phyloP scores from a whole-genome alignment of 2,113 vertebrate species.

The Osmerus eperlanus region DNA sequence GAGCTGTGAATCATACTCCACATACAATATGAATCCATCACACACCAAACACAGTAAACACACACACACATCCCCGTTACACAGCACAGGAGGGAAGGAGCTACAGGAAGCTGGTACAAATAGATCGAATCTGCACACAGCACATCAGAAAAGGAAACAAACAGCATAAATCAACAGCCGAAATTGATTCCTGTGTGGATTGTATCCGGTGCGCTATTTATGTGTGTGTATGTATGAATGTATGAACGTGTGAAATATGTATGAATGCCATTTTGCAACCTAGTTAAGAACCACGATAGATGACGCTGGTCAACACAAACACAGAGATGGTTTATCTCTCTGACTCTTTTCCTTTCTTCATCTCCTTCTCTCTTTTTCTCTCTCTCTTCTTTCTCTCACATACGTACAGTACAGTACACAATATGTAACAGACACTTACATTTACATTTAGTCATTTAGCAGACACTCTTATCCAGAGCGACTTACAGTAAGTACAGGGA shows the following conservation, averaged over 20 bases:
- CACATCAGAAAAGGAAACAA: constrained; percentile 27
- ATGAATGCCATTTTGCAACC: too few species aligned
- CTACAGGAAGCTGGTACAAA: constrained; percentile 31
- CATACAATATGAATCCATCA: constrained; percentile 21
- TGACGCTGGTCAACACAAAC: neutral
- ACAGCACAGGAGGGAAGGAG: constrained; percentile 36
- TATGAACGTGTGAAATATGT: too few species aligned
- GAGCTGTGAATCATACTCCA: constrained; percentile 33
- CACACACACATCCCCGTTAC: constrained; percentile 27
- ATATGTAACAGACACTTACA: neutral
- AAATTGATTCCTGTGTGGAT: constrained; percentile 17
- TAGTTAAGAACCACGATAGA: neutral
- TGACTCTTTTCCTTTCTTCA: too few species aligned
- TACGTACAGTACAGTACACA: neutral
- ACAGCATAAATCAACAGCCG: constrained; percentile 24
- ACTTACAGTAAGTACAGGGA: too few species aligned
- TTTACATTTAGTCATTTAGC: too few species aligned
- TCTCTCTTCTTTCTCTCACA: neutral
- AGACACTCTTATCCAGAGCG: too few species aligned
- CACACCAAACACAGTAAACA: constrained; percentile 21
- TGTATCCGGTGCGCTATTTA: neutral
- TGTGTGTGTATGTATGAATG: too few species aligned
- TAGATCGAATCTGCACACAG: constrained; percentile 36
- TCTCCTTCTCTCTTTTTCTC: too few species aligned
- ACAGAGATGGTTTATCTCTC: neutral